Base-by-base conservation (phyloP, 2,797 vertebrate genomes). In the Glossophaga mutica region DNA sequence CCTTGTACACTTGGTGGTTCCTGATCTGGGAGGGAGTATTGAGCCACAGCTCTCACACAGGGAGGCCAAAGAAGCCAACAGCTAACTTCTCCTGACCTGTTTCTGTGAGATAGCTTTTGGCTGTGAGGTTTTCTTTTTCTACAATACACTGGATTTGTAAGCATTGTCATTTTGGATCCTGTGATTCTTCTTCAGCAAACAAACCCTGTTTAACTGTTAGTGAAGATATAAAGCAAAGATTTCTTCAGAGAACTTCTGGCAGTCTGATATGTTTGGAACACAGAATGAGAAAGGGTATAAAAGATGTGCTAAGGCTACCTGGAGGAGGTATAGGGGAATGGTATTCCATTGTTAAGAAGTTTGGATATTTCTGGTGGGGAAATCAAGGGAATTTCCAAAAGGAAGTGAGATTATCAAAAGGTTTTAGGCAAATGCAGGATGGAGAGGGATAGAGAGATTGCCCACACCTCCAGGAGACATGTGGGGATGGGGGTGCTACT, bases 41-140 rank as follows among this genome's bases (percentile, higher is more conserved):
- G 46, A 44, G 34, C 84, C 50, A 32, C 77, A 62, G 22, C 55
- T 44, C n/a, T 87, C 48, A 29, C 9, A 52, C 21, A 22, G 26
- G 19, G 24, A 50, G 18, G 37, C 42, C 68, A 73, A 62, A 93
- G 71, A 71, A 94, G 5, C 37, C 39, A 8, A 48, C 4, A 7
- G 21, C 42, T 94, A 52, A 70, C 32, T 1, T 94, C 55, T 74
- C 34, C 9, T 37, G 62, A 74, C 16, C 86, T 73, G 57, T 81
- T 93, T 12, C 70, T n/a, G 5, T 73, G 76, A 78, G 86, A 65
- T 14, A 84, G 34, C 67, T 82, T 90, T 96, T 85, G 32, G 24
- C 71, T 65, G 3, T 90, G 46, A n/a, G 67, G n/a, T 52, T 94
- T 94, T 96, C 84, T 52, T 90, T 87, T 78, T 11, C 29, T 84